Evolutionary conservation across 2,888 invertebrate genomes (phyloP).

Genomic region (Heliconius sara): DNA sequence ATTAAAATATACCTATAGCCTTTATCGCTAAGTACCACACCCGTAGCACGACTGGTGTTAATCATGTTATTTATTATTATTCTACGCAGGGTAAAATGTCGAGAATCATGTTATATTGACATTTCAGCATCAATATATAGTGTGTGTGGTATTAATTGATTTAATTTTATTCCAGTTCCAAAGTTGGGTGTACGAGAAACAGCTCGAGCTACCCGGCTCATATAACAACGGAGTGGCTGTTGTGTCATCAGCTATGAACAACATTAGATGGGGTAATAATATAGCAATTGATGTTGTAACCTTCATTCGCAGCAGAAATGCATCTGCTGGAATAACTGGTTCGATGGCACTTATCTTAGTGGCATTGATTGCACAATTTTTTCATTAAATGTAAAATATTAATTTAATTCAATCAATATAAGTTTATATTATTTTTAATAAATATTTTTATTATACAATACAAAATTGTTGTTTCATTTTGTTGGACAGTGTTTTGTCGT

Average conservation of each 20-base stretch:
- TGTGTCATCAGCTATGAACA: constrained; percentile 59
- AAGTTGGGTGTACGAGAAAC: constrained; percentile 65
- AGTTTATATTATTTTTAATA: constrained; percentile 20
- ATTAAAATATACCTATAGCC: too few species aligned
- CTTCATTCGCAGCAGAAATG: constrained; percentile 54
- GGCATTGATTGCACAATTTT: constrained; percentile 57
- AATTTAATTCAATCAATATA: constrained; percentile 12
- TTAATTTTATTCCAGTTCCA: constrained; percentile 64
- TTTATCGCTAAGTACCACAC: too few species aligned
- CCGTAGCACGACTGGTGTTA: too few species aligned
- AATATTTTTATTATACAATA: constrained; percentile 1
- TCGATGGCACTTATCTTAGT: constrained; percentile 61
- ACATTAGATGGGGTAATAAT: constrained; percentile 68
- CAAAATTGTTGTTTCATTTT: not conserved
- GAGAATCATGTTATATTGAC: too few species aligned
- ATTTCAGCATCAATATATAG: too few species aligned
- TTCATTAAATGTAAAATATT: constrained; percentile 54
- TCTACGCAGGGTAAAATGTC: too few species aligned
- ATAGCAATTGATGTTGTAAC: constrained; percentile 58
- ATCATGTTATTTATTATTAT: too few species aligned
- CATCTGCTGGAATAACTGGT: constrained; percentile 58
- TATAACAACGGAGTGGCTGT: constrained; percentile 59
- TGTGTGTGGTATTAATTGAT: not conserved
- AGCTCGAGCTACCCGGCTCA: constrained; percentile 57
- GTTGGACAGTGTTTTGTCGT: not conserved